Evolutionary conservation across 2,797 vertebrate species (phyloP), one percentile per base, ranked within the genome.

Genomic region (Orientallactaga sibirica): DNA sequence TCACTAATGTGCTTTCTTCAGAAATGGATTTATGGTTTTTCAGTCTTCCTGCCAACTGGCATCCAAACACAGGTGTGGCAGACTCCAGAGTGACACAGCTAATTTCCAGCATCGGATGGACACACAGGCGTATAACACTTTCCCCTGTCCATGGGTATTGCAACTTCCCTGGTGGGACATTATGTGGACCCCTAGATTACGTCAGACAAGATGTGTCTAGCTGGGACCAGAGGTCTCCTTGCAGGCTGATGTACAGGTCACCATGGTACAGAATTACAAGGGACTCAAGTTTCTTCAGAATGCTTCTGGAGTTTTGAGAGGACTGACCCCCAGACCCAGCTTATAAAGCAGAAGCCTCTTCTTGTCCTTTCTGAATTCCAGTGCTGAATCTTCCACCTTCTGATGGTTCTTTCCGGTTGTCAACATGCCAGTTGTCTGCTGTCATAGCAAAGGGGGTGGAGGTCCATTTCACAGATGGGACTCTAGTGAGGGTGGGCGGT

Each of bases 101-200:
- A 48, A 58, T 33, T 5, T 22, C 10, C 25, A 84, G 0, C 6
- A 37, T 15, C 29, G n/a, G n/a, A 6, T 4, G 9, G 18, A 20
- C 14, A 73, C 5, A n/a, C 18, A 18, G 66, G 19, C 78, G 43
- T 20, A 8, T 6, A 77, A 58, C 27, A 3, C 29, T 3, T 61
- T 55, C 5, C 12, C 25, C 22, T 61, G 37, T 15, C 52, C 33
- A 12, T 33, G 8, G 19, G 2, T 29, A 8, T 29, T 61, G 0
- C 11, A 22, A 19, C 18, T 27, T 75, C 2, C 14, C 58, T 55
- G 6, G n/a, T 29, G 29, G 1, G 11, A 1, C 37, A 0, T 6
- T 22, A 24, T 29, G 4, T 52, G 29, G 52, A 37, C 33, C 33
- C 33, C 5, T 3, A 55, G 20, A 20, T 58, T 27, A 80, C 10